These are phyloP conservation scores for Rapana venosa DNA, from an alignment of 2,888 invertebrate species.

Conservation along the genomic window DNA sequence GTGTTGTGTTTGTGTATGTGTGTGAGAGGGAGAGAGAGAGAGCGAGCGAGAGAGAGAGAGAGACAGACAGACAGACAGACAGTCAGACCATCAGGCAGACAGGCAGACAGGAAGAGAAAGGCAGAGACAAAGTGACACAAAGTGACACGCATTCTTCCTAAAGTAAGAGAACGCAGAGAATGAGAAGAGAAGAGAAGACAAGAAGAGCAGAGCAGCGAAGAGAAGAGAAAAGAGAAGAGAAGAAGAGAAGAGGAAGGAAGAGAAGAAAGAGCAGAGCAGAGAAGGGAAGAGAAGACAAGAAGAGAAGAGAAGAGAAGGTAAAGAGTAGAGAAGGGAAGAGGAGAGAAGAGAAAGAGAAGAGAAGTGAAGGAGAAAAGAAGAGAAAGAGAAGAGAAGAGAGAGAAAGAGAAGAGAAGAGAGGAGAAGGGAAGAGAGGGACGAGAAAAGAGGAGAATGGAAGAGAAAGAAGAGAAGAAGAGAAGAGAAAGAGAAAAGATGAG, in stretches of 20 bases:
- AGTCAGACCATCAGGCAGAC: not conserved
- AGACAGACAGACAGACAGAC: not conserved
- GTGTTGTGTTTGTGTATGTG: too few species aligned
- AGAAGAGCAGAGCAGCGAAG: slow-evolving; percentile 1
- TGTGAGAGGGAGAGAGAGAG: not conserved
- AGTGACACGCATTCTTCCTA: too few species aligned
- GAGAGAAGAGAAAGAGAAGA: not conserved
- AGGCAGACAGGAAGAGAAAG: not conserved
- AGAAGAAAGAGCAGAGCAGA: not conserved
- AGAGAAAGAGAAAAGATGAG: too few species aligned
- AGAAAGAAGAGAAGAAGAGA: too few species aligned
- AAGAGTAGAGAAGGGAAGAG: too few species aligned
- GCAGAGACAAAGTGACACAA: not conserved
- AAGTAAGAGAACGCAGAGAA: too few species aligned
- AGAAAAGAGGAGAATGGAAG: too few species aligned
- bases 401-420: slow-evolving; percentile 3
- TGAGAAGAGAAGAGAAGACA: not conserved
- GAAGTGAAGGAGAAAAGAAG: slow-evolving; percentile 12
- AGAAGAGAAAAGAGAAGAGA: slow-evolving; percentile 5
- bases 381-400: slow-evolving; percentile 2
- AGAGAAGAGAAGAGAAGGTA: too few species aligned
- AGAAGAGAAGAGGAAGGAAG: not conserved
- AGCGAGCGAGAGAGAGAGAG: not conserved
- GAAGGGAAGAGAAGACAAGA: too few species aligned
- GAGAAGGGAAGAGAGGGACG: not conserved